Percentiles rank a stretch among this genome's conserved stretches.
Evolutionary conservation across 2,113 vertebrate genomes (phyloP).

Genomic region (Cisticola juncidis): DNA sequence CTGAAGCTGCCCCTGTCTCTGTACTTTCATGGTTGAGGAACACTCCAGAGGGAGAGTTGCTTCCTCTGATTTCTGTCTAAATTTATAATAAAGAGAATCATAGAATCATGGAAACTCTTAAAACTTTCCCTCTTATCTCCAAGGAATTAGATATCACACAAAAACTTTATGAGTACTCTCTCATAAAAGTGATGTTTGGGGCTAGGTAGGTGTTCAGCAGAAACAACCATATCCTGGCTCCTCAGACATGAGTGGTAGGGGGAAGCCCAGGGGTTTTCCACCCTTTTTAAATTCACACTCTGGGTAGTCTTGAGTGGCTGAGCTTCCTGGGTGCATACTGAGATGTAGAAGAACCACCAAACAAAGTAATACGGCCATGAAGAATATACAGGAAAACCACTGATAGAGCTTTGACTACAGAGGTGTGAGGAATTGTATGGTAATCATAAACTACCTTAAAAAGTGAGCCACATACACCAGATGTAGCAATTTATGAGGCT

Average conservation of each 20-base stretch:
- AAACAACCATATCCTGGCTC: background rate
- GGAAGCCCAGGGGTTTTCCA: background rate
- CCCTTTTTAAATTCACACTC: background rate
- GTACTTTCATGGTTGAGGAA: background rate
- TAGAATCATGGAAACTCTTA: background rate
- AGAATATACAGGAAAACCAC: background rate
- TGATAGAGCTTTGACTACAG: background rate
- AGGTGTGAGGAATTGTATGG: background rate
- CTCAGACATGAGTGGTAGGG: background rate
- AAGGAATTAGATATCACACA: background rate
- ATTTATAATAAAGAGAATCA: background rate
- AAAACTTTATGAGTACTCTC: background rate
- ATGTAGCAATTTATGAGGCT: background rate
- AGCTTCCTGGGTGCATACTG: background rate
- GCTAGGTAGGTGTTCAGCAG: background rate
- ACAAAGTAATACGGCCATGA: background rate
- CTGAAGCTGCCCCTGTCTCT: background rate
- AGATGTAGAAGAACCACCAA: background rate
- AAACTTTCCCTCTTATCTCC: background rate
- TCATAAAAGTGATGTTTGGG: background rate
- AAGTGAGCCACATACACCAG: background rate
- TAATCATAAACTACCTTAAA: background rate
- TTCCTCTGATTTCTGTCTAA: background rate
- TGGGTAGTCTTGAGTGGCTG: background rate
- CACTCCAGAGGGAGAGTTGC: rapidly evolving